Base-by-base conservation (phyloP, 2,113 vertebrate species). In the Megaceryle maxima region DNA sequence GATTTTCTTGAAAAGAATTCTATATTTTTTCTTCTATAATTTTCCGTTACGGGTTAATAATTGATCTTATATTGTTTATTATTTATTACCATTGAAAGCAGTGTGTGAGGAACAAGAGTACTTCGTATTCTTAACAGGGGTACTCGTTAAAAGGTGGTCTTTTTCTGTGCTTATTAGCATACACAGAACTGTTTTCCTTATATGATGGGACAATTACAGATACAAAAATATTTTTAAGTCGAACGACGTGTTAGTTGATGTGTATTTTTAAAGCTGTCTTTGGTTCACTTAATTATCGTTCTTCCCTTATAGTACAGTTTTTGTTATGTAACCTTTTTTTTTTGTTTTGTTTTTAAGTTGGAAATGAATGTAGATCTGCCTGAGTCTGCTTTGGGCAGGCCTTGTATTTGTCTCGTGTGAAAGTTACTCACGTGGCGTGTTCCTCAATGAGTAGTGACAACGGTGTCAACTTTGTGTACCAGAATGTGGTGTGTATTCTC, bases 81-180 rank as follows among this genome's bases (percentile, higher is more conserved):
- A 2, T 18, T 55, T 35, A 9, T 41, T 66, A 1, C 12, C 0
- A 0, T 78, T 62, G n/a, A 41, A 37, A 46, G 4, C 6, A 9
- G 6, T 9, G 3, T 5, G 4, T n/a, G 24, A 50, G 5, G 1
- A 46, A 19, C 4, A 6, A 37, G 6, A 13, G 1, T 10, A 28
- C 4, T 7, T 5, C 4, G 1, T 7, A 6, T 24, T 75, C 46
- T 46, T 46, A 46, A 20, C 3, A n/a, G 20, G 0, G 0, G 4
- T 10, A 19, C 2, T 31, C 2, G 0, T 77, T 48, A 41, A 35
- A 53, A 14, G 4, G 0, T 46, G 37, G 4, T 69, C 1, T 25
- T 53, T 46, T 39, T 14, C 13, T 48, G 8, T 56, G 11, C 13
- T 77, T 9, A 12, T 60, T 56, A 21, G 4, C n/a, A 50, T 3